A percentile compares a stretch with the other conserved stretches of the same genome.
These are phyloP conservation scores for Telmatherina bonti DNA, from an alignment of 2,797 vertebrate species.

Conservation along the genomic window DNA sequence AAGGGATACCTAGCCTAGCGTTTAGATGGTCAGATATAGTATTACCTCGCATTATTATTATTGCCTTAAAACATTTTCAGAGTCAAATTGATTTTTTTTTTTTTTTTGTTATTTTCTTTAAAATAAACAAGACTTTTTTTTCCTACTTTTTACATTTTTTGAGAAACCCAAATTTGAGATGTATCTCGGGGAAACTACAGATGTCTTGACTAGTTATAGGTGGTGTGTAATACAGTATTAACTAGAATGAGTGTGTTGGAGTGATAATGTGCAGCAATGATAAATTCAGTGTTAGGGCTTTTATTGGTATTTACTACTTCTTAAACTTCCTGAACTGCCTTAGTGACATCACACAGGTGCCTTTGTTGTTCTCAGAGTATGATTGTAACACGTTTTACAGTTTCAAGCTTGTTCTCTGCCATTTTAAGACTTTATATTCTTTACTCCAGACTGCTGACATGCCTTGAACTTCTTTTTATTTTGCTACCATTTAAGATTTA, in stretches of 20 bases:
- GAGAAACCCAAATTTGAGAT: not conserved
- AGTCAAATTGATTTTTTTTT: constrained; percentile 5
- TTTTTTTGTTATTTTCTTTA: not conserved
- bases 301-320: constrained; percentile 28
- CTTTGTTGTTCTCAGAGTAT: constrained; percentile 32
- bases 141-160: not conserved
- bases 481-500: constrained; percentile 28
- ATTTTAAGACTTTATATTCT: constrained; percentile 63
- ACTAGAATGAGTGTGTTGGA: not conserved
- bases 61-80: constrained; percentile 27
- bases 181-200: not conserved
- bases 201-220: not conserved
- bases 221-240: not conserved
- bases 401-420: constrained; percentile 39
- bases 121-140: too few species aligned
- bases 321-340: constrained; percentile 26
- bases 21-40: constrained; percentile 26
- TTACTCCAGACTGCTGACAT: constrained; percentile 50
- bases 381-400: constrained; percentile 13
- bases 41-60: not conserved
- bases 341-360: constrained; percentile 28
- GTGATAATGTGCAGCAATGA: constrained; percentile 14
- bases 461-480: constrained; percentile 60
- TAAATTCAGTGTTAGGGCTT: constrained; percentile 31
- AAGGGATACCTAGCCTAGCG: constrained; percentile 33